These are phyloP conservation scores for Electrophaes corylata DNA, from an alignment of 2,888 invertebrate species.

Conservation along the genomic window DNA sequence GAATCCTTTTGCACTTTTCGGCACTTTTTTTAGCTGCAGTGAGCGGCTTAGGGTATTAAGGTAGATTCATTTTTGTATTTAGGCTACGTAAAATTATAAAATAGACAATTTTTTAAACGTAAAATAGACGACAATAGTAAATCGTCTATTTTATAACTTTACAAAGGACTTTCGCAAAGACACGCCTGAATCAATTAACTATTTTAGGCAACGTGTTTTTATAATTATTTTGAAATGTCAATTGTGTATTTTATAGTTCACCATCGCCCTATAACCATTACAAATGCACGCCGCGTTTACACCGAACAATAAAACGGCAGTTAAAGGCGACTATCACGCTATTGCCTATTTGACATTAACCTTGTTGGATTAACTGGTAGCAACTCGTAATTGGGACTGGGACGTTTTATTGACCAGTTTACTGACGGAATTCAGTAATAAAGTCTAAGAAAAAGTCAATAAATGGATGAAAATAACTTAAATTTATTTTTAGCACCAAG, in stretches of 20 bases:
- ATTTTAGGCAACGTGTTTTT: too few relatives aligned
- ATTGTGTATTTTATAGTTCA: slow-evolving; percentile 15
- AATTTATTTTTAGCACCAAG: not conserved
- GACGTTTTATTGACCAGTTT: slow-evolving; percentile 27
- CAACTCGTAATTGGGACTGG: slow-evolving; percentile 29
- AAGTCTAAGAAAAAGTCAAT: not conserved
- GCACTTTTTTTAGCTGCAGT: too few relatives aligned
- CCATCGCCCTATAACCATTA: slow-evolving; percentile 31
- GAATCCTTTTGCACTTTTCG: too few relatives aligned
- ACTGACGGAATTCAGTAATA: slow-evolving; percentile 7
- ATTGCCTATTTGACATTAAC: slow-evolving; percentile 50
- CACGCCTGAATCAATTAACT: too few relatives aligned
- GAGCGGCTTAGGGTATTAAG: too few relatives aligned
- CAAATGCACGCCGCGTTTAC: slow-evolving; percentile 56
- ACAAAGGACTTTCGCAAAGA: too few relatives aligned
- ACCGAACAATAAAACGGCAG: slow-evolving; percentile 60
- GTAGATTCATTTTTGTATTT: too few relatives aligned
- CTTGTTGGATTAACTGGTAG: slow-evolving; percentile 41
- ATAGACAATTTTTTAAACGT: too few relatives aligned
- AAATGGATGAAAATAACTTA: not conserved
- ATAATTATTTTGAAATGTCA: not conserved
- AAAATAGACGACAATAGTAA: too few relatives aligned
- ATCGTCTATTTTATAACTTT: too few relatives aligned
- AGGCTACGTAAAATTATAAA: too few relatives aligned
- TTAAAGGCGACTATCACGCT: slow-evolving; percentile 49